Evolutionary conservation across 2,888 invertebrate species (phyloP), one percentile per base, ranked within the genome.

Genomic region (Blastobasis adustella): DNA sequence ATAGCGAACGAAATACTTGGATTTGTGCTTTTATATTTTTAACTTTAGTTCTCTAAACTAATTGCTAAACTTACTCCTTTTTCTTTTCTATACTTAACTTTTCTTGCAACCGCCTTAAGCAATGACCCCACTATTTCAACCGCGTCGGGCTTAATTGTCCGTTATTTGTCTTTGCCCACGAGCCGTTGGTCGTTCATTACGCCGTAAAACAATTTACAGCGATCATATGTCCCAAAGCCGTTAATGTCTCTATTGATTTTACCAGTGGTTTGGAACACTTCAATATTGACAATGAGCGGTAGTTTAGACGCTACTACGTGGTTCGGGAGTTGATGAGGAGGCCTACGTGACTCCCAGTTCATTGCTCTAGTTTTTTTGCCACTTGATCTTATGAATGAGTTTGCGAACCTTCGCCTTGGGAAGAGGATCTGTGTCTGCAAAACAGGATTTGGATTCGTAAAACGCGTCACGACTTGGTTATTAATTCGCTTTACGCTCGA

Each of bases 251-350:
- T 84, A 84, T 83, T 83, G 85, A 83, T 85, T 83, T 77, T 80
- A 73, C 75, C 76, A 77, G 72, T 77, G 78, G 79, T 76, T 79
- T 69, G 70, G 76, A 79, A 72, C 75, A 73, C 82, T 79, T 76
- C 78, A 81, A 83, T 87, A 86, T 86, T 85, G 85, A 86, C 86
- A 85, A 85, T 85, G 82, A 85, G 84, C 82, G 82, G 85, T 83
- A 85, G 86, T 86, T 87, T 85, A 84, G 87, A 81, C 71, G 82
- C 75, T 70, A 69, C 70, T 81, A 87, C 87, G 86, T 87, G 87
- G 76, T 65, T 64, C 58, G 84, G 59, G 73, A 77, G 69, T 72
- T 79, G 82, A 87, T 85, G 81, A 82, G 75, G 72, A 23, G 65
- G 68, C 66, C 72, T 81, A 84, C 86, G 86, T 86, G 86, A 82